phyloP scores from a whole-genome alignment of 2,888 invertebrate genomes.

The Sminthurides aquaticus region DNA sequence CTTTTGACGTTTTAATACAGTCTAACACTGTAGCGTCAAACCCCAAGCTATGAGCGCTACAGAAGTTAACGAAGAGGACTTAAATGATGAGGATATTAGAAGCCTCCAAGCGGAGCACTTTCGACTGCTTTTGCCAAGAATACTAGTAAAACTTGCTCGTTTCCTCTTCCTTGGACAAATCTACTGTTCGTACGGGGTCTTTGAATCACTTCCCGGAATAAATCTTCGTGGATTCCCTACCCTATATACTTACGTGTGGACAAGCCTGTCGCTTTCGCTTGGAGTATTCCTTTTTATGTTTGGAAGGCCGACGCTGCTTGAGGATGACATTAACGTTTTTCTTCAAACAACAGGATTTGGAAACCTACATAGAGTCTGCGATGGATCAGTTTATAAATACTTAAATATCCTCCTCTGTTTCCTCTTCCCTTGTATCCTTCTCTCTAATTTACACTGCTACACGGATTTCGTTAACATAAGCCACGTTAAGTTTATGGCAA shows the following conservation, averaged over 20 bases:
- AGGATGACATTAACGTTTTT: not conserved
- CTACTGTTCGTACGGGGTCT: constrained; percentile 4
- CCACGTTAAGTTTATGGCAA: not conserved
- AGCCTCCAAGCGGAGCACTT: not conserved
- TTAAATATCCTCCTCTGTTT: not conserved
- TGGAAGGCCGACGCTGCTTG: not conserved
- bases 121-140: not conserved
- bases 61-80: not conserved
- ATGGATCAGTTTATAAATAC: not conserved
- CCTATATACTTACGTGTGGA: constrained; percentile 5
- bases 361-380: not conserved
- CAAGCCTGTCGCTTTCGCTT: not conserved
- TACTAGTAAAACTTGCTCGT: not conserved
- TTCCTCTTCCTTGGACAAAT: constrained; percentile 9
- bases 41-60: no score
- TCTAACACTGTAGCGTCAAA: not conserved
- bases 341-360: not conserved
- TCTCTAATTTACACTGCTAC: not conserved
- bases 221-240: not conserved
- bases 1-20: not conserved
- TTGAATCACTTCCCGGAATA: not conserved
- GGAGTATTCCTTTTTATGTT: constrained; percentile 6
- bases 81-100: not conserved
- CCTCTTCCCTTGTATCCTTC: not conserved
- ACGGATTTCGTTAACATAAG: not conserved